phyloP scores from a whole-genome alignment of 2,797 vertebrate species.

The Calcarius lapponicus region DNA sequence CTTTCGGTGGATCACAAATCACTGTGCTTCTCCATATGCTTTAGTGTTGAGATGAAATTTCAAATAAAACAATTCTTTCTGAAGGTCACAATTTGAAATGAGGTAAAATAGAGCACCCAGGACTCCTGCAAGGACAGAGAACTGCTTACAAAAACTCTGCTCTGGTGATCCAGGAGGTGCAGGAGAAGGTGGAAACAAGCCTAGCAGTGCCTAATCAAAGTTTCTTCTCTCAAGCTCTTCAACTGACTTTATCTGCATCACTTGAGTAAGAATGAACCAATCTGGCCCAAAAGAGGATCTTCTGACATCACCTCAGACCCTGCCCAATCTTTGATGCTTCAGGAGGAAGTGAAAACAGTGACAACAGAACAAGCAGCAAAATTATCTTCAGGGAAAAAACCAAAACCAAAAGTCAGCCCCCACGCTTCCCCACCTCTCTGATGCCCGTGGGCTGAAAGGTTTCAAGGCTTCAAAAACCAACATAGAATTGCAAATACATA shows the following conservation, averaged over 20 bases:
- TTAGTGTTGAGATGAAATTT: neutral
- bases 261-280: neutral
- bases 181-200: neutral
- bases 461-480: neutral
- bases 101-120: neutral
- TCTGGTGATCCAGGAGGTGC: neutral
- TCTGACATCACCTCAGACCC: neutral
- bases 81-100: neutral
- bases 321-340: neutral
- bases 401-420: neutral
- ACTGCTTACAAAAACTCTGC: neutral
- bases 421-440: rapidly evolving
- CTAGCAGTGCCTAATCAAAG: neutral
- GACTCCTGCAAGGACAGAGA: neutral
- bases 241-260: neutral
- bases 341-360: neutral
- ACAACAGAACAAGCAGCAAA: neutral
- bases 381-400: neutral
- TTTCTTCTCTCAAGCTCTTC: neutral
- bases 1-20: neutral
- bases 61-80: neutral
- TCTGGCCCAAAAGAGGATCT: neutral
- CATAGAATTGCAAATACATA: neutral
- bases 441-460: neutral
- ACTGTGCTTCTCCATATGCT: neutral